phyloP scores from a whole-genome alignment of 2,113 vertebrate genomes.

The Urocynchramus pylzowi region DNA sequence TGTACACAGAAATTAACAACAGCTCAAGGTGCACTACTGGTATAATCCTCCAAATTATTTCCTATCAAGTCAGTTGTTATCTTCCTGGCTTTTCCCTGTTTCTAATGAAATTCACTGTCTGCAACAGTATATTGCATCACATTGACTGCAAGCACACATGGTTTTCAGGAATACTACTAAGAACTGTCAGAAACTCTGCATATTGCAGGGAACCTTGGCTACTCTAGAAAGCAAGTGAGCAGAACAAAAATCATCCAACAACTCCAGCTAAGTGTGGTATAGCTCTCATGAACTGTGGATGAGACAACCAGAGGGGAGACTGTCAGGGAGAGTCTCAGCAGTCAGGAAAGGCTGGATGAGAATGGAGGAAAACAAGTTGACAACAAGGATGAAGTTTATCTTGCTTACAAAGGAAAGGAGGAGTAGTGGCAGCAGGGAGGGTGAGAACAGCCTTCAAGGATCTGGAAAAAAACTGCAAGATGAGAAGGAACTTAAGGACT shows the following conservation, averaged over 20 bases:
- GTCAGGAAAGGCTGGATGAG: not conserved
- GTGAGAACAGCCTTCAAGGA: not conserved
- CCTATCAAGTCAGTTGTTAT: not conserved
- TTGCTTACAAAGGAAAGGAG: not conserved
- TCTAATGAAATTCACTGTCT: not conserved
- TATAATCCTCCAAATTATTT: not conserved
- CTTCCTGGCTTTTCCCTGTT: not conserved
- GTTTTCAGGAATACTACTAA: not conserved
- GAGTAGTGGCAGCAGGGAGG: not conserved
- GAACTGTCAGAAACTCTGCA: not conserved
- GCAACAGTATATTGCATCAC: not conserved
- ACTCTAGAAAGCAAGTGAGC: not conserved
- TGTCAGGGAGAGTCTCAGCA: not conserved
- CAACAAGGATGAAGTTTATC: not conserved
- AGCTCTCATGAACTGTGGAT: fast-evolving
- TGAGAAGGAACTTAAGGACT: not conserved
- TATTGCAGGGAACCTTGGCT: not conserved
- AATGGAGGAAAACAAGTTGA: not conserved
- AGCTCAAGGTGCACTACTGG: not conserved
- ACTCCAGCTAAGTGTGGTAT: not conserved
- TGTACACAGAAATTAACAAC: not conserved
- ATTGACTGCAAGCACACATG: not conserved
- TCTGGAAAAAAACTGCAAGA: not conserved
- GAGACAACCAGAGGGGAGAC: not conserved
- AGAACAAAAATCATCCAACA: not conserved